These are phyloP conservation scores for Mythimna vitellina DNA, from an alignment of 2,888 invertebrate species.

Conservation along the genomic window DNA sequence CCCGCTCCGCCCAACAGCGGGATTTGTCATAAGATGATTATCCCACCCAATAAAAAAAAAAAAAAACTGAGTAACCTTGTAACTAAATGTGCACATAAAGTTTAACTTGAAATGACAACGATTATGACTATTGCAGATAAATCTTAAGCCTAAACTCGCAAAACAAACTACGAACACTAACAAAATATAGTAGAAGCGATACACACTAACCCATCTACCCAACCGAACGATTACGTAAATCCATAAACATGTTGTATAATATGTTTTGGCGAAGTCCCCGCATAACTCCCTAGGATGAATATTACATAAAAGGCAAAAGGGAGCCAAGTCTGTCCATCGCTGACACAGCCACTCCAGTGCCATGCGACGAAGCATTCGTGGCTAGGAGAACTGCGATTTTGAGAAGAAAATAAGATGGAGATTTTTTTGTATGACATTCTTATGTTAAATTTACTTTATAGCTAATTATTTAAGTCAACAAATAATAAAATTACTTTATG, in stretches of 20 bases:
- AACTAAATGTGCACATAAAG: neutral
- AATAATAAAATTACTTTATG: too few species aligned
- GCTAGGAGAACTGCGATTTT: conserved; percentile 63
- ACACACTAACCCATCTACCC: conserved; percentile 45
- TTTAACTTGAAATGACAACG: neutral
- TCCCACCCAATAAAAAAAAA: too few species aligned
- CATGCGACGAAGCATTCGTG: conserved; percentile 66
- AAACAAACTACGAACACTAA: conserved; percentile 25
- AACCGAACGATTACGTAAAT: conserved; percentile 71
- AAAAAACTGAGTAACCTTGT: too few species aligned
- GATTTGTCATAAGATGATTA: too few species aligned
- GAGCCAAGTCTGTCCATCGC: conserved; percentile 80
- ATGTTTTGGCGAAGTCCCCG: conserved; percentile 79
- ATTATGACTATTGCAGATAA: neutral
- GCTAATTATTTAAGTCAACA: neutral
- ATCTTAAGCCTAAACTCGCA: neutral
- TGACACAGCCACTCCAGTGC: conserved; percentile 81
- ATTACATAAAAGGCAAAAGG: conserved; percentile 81
- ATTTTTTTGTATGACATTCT: neutral
- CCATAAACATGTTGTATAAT: conserved; percentile 79
- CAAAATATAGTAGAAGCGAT: conserved; percentile 58
- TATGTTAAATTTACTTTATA: neutral
- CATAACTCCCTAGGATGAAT: conserved; percentile 79
- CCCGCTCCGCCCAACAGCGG: too few species aligned
- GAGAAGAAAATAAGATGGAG: neutral